These are phyloP conservation scores for Sebastes aleutianus DNA, from an alignment of 2,797 vertebrate species.

Conservation along the genomic window DNA sequence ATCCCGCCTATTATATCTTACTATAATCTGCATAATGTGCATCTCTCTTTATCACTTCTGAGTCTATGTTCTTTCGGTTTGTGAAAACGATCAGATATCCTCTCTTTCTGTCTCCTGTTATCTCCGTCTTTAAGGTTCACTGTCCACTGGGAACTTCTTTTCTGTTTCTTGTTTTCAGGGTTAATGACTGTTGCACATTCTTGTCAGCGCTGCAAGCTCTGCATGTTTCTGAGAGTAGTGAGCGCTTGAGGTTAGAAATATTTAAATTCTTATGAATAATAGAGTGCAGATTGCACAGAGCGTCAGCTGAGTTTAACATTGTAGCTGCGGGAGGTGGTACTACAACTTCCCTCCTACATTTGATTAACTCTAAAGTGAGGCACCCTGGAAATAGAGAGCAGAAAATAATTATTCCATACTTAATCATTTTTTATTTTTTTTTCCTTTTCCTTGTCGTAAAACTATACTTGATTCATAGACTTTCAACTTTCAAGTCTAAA, in stretches of 20 bases:
- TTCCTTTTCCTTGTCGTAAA: not conserved
- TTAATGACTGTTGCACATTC: constrained; percentile 23
- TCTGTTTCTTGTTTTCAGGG: constrained; percentile 1
- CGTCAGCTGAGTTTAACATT: not conserved
- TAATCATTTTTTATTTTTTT: too few species aligned
- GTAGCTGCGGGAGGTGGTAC: not conserved
- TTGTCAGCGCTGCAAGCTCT: not conserved
- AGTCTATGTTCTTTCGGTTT: constrained; percentile 8
- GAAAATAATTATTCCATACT: not conserved
- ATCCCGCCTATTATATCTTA: not conserved
- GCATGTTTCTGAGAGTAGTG: constrained; percentile 1
- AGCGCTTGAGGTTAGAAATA: not conserved
- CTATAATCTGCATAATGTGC: constrained; percentile 29
- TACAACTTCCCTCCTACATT: not conserved
- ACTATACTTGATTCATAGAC: not conserved
- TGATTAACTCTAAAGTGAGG: not conserved
- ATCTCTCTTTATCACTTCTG: constrained; percentile 12
- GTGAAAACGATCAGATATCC: constrained; percentile 12
- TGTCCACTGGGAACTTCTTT: not conserved
- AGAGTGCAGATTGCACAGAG: not conserved
- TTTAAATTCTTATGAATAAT: not conserved
- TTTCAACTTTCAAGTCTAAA: not conserved
- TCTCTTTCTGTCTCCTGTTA: constrained; percentile 1
- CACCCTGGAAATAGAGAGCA: not conserved
- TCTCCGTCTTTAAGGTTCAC: constrained; percentile 2